A percentile compares a stretch with the other conserved stretches of the same genome.
Conservation (phyloP, 2,888 invertebrate genomes). For the Pediacus dermestoides region DNA sequence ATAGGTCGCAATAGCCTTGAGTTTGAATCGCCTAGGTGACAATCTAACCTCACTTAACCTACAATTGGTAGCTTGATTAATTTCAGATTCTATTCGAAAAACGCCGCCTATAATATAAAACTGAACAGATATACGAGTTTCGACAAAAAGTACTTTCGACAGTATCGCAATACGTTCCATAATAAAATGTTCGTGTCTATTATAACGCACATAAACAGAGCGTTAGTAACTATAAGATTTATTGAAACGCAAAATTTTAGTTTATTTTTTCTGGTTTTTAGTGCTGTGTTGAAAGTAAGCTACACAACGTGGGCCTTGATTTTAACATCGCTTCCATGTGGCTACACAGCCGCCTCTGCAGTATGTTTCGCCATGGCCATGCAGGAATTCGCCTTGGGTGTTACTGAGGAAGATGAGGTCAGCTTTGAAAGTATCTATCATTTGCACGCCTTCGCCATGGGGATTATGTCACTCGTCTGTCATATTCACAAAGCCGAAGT, state of each 20-base stretch:
- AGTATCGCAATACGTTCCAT: constrained; percentile 53
- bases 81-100: constrained; percentile 11
- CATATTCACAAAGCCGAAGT: constrained; percentile 59
- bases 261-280: constrained; percentile 15
- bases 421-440: constrained; percentile 49
- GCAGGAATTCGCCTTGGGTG: constrained; percentile 55
- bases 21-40: constrained; percentile 49
- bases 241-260: constrained; percentile 1
- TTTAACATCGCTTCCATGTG: constrained; percentile 59
- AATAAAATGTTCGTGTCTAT: constrained; percentile 4
- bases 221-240: neutral
- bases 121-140: constrained; percentile 45
- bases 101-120: constrained; percentile 37
- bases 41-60: neutral
- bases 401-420: constrained; percentile 44
- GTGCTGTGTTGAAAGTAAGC: constrained; percentile 54
- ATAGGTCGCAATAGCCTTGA: constrained; percentile 51
- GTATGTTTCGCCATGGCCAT: constrained; percentile 59
- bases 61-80: constrained; percentile 1
- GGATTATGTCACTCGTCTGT: constrained; percentile 60
- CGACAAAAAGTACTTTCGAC: constrained; percentile 55
- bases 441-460: constrained; percentile 58
- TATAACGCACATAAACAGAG: neutral
- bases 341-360: constrained; percentile 57
- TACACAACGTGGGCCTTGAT: constrained; percentile 57